These are phyloP conservation scores for Mesaphorura yosii DNA, from an alignment of 1,140 invertebrate species.

Conservation along the genomic window DNA sequence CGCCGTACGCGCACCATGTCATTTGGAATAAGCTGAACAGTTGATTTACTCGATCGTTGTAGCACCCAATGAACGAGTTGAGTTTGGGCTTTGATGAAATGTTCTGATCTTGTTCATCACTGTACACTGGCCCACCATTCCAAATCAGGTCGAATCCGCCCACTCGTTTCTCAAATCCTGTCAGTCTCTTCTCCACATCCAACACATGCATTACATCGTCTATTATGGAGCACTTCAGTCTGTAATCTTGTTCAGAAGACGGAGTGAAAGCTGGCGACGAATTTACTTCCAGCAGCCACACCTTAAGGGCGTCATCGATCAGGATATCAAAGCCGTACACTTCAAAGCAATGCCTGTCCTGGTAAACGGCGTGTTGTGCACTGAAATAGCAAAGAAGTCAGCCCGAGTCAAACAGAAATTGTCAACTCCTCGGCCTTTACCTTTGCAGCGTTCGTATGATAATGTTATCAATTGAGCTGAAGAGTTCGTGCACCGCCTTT, in stretches of 20 bases:
- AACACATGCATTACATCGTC: constrained; percentile 39
- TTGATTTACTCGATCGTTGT: constrained; percentile 16
- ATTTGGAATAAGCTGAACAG: constrained; percentile 10
- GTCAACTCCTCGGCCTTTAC: background rate
- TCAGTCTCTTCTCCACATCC: constrained; percentile 41
- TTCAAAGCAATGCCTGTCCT: constrained; percentile 47
- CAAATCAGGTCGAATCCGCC: constrained; percentile 51
- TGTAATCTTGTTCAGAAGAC: constrained; percentile 46
- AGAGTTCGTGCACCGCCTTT: constrained; percentile 39
- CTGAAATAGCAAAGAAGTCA: constrained; percentile 12
- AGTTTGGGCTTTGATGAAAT: constrained; percentile 18
- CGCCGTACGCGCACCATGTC: too few species aligned
- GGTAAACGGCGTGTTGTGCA: constrained; percentile 40
- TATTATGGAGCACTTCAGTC: constrained; percentile 39
- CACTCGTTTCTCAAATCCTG: constrained; percentile 43
- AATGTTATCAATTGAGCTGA: constrained; percentile 45
- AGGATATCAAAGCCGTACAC: constrained; percentile 56
- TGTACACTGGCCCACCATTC: constrained; percentile 44
- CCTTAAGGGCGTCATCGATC: constrained; percentile 46
- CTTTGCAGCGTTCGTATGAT: constrained; percentile 45
- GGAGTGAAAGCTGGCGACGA: constrained; percentile 50
- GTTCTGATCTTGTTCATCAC: constrained; percentile 1
- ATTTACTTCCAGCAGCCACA: constrained; percentile 54
- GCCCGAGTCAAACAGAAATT: background rate
- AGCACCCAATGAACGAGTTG: constrained; percentile 25